These are phyloP conservation scores for Drosophila conformis DNA, from an alignment of 2,888 invertebrate species.

Conservation along the genomic window DNA sequence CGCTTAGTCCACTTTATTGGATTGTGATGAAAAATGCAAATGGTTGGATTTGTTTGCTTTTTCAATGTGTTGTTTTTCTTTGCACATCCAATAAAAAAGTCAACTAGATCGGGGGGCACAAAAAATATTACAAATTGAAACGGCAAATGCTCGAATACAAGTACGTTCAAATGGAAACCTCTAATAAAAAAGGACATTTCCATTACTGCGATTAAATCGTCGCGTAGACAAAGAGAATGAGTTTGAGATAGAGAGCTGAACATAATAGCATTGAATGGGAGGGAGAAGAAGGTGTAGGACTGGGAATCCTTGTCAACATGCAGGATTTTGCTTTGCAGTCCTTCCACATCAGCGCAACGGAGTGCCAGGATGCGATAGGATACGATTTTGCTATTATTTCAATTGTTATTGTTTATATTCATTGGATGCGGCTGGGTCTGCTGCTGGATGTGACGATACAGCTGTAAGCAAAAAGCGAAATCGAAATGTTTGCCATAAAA, in stretches of 20 bases:
- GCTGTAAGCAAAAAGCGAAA: constrained; percentile 22
- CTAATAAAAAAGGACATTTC: constrained; percentile 79
- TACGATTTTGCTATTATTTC: constrained; percentile 70
- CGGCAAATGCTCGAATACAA: constrained; percentile 62
- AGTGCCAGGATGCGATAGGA: constrained; percentile 54
- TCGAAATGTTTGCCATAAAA: constrained; percentile 66
- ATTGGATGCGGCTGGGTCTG: constrained; percentile 55
- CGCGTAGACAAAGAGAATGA: constrained; percentile 27
- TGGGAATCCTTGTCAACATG: constrained; percentile 5
- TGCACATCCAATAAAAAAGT: constrained; percentile 11
- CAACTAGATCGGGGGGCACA: constrained; percentile 23
- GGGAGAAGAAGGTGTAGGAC: not conserved
- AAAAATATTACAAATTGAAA: constrained; percentile 74
- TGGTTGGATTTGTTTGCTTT: constrained; percentile 36
- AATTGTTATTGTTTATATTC: constrained; percentile 80
- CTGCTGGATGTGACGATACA: constrained; percentile 20
- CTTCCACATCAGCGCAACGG: constrained; percentile 43
- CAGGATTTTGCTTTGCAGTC: constrained; percentile 41
- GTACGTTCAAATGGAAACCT: constrained; percentile 68
- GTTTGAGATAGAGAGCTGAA: constrained; percentile 8
- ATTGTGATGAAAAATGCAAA: constrained; percentile 38
- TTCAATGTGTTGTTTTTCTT: constrained; percentile 16
- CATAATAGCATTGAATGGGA: constrained; percentile 18
- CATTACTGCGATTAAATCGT: constrained; percentile 81
- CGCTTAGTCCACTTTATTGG: constrained; percentile 4